These are phyloP conservation scores for Microplitis deprimator DNA, from an alignment of 2,888 invertebrate genomes.

Conservation along the genomic window DNA sequence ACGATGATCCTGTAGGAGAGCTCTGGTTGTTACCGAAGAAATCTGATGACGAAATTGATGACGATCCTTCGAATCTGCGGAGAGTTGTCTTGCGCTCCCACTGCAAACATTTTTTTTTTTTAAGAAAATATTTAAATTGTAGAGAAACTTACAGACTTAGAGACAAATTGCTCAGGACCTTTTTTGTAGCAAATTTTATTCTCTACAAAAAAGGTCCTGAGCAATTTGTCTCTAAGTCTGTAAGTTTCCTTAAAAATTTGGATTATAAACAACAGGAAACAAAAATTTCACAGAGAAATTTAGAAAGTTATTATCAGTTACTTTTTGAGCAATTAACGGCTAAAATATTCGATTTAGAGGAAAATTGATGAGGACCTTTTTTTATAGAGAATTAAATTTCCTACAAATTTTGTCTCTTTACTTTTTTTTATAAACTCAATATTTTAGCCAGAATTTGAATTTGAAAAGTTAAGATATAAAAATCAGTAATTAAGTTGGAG, in stretches of 20 bases:
- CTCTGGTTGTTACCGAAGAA: slow-evolving; percentile 82
- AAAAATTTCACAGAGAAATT: too few species aligned
- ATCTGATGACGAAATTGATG: slow-evolving; percentile 96
- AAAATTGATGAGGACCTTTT: too few species aligned
- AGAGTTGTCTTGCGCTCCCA: slow-evolving; percentile 75
- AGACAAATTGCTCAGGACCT: too few species aligned
- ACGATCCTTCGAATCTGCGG: slow-evolving; percentile 91
- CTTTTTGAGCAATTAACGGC: neutral
- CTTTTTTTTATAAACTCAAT: too few species aligned
- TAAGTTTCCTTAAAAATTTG: too few species aligned
- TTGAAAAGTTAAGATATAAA: neutral
- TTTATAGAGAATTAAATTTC: too few species aligned
- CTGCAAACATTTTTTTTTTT: slow-evolving; percentile 59
- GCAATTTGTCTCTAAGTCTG: too few species aligned
- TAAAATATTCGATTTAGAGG: neutral
- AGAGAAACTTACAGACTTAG: neutral
- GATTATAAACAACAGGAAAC: too few species aligned
- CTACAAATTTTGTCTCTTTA: too few species aligned
- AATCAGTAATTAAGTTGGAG: neutral
- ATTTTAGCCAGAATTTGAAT: neutral
- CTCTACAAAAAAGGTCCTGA: too few species aligned
- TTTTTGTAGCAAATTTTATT: too few species aligned
- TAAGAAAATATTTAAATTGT: neutral
- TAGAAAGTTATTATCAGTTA: neutral
- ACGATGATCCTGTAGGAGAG: slow-evolving; percentile 57